These are phyloP conservation scores for Parnassius smintheus DNA, from an alignment of 2,888 invertebrate species.

Conservation along the genomic window DNA sequence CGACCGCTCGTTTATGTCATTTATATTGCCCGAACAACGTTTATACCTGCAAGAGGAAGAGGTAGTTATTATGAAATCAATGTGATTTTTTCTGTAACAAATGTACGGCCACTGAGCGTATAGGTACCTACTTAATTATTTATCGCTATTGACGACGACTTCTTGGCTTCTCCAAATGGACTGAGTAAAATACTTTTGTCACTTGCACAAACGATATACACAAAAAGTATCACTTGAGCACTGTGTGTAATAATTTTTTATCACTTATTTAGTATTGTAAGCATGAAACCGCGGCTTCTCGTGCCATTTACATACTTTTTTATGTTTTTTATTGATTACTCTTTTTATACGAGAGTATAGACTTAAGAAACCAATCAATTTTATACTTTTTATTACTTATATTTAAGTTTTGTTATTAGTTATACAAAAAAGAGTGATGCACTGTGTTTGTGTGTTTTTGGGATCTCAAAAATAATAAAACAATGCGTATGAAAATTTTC, in stretches of 20 bases:
- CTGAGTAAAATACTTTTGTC: constrained; percentile 39
- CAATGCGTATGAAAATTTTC: constrained; percentile 55
- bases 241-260: constrained; percentile 32
- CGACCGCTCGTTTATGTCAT: constrained; percentile 62
- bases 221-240: constrained; percentile 50
- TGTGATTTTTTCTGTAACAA: constrained; percentile 37
- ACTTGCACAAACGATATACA: constrained; percentile 56
- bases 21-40: constrained; percentile 63
- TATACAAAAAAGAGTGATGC: constrained; percentile 48
- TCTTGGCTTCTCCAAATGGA: constrained; percentile 66
- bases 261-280: constrained; percentile 38
- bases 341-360: constrained; percentile 32
- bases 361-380: constrained; percentile 37
- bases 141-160: constrained; percentile 43
- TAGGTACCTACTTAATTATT: constrained; percentile 20
- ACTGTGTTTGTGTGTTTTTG: constrained; percentile 80
- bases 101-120: neutral
- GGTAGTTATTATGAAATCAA: constrained; percentile 64
- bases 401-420: constrained; percentile 35
- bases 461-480: constrained; percentile 79
- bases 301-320: constrained; percentile 59
- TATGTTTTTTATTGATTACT: constrained; percentile 8
- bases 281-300: constrained; percentile 65
- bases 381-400: constrained; percentile 36
- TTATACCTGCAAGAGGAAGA: constrained; percentile 69